phyloP scores from a whole-genome alignment of 2,797 vertebrate species.

The Thamnophis elegans region DNA sequence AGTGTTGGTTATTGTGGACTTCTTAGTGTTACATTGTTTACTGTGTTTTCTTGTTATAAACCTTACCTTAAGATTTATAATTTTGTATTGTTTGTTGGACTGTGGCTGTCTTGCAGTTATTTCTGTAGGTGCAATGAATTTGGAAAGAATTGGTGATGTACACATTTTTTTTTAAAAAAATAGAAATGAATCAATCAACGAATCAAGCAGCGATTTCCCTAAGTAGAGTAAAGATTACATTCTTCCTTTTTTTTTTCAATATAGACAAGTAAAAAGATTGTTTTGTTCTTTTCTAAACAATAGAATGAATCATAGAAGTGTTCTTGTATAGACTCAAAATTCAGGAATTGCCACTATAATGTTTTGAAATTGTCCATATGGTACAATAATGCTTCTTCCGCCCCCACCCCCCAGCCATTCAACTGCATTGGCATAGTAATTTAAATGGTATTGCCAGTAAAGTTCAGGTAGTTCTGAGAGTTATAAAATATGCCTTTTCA shows the following conservation, averaged over 20 bases:
- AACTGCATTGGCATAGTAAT: constrained; percentile 41
- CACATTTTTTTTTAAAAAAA: not conserved
- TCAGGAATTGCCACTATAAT: not conserved
- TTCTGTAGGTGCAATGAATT: not conserved
- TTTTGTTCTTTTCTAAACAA: not conserved
- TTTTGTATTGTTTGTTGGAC: not conserved
- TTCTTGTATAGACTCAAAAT: not conserved
- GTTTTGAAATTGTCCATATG: not conserved
- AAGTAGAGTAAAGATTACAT: not conserved
- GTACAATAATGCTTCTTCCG: not conserved
- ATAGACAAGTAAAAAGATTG: not conserved
- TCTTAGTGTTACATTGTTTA: not conserved
- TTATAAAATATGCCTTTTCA: constrained; percentile 47
- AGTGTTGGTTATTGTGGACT: not conserved
- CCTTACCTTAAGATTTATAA: not conserved
- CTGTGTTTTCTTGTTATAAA: not conserved
- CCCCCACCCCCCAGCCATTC: not conserved
- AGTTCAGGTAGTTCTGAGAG: constrained; percentile 39
- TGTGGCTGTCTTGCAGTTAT: not conserved
- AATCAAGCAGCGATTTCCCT: not conserved
- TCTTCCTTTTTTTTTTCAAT: not conserved
- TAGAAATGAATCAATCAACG: not conserved
- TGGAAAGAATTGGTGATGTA: not conserved
- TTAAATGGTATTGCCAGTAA: constrained; percentile 33
- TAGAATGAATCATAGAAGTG: not conserved